Base-by-base conservation (phyloP, 2,888 invertebrate species). In the Xylota sylvarum region DNA sequence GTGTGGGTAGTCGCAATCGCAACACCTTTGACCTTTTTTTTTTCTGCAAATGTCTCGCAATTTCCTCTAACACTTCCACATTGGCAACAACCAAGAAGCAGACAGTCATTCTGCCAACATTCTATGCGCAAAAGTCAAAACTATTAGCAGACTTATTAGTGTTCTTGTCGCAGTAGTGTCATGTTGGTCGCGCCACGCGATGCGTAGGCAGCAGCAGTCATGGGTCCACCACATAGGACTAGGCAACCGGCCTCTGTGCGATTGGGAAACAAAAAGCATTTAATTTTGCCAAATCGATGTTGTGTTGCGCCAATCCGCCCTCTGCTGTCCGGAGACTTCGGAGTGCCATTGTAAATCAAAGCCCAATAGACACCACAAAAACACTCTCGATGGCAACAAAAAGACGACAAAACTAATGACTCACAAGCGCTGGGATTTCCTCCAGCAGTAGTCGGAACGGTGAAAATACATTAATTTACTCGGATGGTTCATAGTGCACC, bases 91-190 rank as follows among this genome's bases (percentile, higher is more conserved):
- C 37, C 40, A 30, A 72, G 48, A 62, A 78, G 27, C 46, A 27
- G 40, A 32, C 77, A 27, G 27, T 80, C 35, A 60, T 55, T 60
- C 58, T 40, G 19, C 60, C 48, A 67, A 43, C 77, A 81, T 67
- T 69, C 52, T 67, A 62, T 55, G 72, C 60, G 60, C 67, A 86
- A 86, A 86, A 86, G 85, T 81, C 85, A 81, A 81, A 86, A 72
- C 85, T 86, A 86, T 86, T 86, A 86, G 85, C 70, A 17, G 81
- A 65, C 84, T 74, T 85, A 85, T 85, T 85, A 85, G 84, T 85
- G 84, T 85, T 85, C 80, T 70, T 85, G 84, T 85, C 80, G 58
- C 64, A 58, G 81, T 60, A 35, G 76, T 86, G 85, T 77, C 81
- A 81, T 81, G 81, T 67, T 72, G 76, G 81, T 69, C 46, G 60